Conservation (phyloP, 2,113 vertebrate species). For the Phasianus colchicus region DNA sequence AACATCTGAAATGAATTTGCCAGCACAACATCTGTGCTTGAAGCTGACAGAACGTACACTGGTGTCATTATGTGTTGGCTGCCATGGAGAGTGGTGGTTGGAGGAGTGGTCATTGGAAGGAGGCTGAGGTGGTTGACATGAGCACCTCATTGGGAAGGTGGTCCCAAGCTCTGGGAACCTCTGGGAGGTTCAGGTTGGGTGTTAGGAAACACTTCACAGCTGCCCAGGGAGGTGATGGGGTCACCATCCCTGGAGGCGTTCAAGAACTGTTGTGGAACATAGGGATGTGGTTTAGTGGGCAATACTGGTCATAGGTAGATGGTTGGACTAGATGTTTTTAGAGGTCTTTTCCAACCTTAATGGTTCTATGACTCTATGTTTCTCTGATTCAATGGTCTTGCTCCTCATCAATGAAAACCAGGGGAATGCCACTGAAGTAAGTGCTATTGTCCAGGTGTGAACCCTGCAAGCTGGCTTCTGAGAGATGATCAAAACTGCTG, state of each 20-base stretch:
- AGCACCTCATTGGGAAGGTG: neutral
- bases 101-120: neutral
- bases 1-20: neutral
- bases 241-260: too few relatives aligned
- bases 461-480: neutral
- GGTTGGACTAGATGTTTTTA: too few relatives aligned
- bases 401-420: neutral
- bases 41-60: accelerated
- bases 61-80: neutral
- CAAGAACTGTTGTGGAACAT: too few relatives aligned
- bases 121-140: accelerated
- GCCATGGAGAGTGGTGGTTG: neutral
- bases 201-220: too few relatives aligned
- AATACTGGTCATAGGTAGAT: too few relatives aligned
- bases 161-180: neutral
- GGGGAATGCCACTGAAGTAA: neutral
- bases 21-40: accelerated
- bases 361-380: too few relatives aligned
- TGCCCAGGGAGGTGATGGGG: too few relatives aligned
- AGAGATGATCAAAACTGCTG: neutral
- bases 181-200: neutral
- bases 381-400: neutral
- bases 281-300: too few relatives aligned
- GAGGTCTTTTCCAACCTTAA: too few relatives aligned
- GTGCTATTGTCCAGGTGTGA: neutral